Conservation (phyloP, 2,888 invertebrate species). For the Aleiodes leptofemur region DNA sequence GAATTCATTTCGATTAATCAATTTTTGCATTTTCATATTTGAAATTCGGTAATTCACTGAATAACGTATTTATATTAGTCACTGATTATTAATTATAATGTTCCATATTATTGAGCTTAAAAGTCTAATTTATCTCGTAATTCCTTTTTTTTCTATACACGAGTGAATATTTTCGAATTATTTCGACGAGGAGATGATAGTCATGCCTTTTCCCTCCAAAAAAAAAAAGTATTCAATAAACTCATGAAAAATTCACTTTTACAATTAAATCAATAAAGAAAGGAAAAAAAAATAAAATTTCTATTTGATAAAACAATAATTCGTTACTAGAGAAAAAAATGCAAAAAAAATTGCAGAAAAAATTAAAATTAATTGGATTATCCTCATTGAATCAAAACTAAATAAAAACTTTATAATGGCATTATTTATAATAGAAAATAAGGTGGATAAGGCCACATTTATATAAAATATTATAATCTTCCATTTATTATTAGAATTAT, state of each 20-base stretch:
- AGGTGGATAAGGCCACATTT: slow-evolving; percentile 17
- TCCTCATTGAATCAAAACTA: not conserved
- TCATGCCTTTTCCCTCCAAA: not conserved
- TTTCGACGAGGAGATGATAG: not conserved
- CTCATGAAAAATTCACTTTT: slow-evolving; percentile 1
- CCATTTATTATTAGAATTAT: not conserved
- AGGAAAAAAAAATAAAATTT: too few relatives aligned
- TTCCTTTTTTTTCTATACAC: not conserved
- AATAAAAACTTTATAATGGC: slow-evolving; percentile 7
- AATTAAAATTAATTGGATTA: not conserved
- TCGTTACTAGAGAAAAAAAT: slow-evolving; percentile 10
- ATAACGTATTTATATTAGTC: slow-evolving; percentile 13
- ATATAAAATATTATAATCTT: not conserved
- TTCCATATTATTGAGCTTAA: slow-evolving; percentile 3
- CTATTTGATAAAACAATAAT: slow-evolving; percentile 8
- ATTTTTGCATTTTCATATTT: not conserved
- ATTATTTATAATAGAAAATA: not conserved
- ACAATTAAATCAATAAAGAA: not conserved
- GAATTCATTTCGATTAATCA: not conserved
- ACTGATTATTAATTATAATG: not conserved
- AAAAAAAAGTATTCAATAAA: not conserved
- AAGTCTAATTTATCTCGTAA: not conserved
- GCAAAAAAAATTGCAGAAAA: slow-evolving; percentile 1
- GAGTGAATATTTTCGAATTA: too few relatives aligned
- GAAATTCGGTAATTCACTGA: not conserved